phyloP scores from a whole-genome alignment of 2,113 vertebrate genomes.

The Pseudois nayaur region DNA sequence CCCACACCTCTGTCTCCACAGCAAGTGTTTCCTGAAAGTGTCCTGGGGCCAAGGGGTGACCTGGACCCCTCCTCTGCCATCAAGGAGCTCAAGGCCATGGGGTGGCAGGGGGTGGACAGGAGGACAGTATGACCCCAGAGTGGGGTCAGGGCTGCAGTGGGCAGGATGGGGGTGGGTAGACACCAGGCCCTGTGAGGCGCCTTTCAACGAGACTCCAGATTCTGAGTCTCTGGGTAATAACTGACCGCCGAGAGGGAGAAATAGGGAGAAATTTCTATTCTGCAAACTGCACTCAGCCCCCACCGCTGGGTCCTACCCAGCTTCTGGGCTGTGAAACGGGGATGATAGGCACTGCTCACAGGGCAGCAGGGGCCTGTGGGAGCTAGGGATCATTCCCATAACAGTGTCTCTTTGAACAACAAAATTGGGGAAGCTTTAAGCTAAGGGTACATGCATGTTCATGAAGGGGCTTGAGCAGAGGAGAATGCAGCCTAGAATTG shows the following conservation, averaged over 20 bases:
- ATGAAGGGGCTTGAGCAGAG: no score
- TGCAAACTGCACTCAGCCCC: rapidly evolving
- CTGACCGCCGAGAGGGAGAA: not conserved
- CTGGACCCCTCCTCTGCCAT: no score
- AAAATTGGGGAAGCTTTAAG: no score
- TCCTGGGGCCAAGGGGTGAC: not conserved
- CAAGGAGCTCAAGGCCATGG: rapidly evolving
- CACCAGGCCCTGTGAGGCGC: not conserved
- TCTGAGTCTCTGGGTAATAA: not conserved
- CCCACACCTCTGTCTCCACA: not conserved
- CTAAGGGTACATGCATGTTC: no score
- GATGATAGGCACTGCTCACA: rapidly evolving
- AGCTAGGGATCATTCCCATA: no score
- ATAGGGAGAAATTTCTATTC: not conserved
- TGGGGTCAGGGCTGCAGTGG: not conserved
- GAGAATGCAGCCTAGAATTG: no score
- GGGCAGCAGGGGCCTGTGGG: rapidly evolving
- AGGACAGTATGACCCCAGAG: no score
- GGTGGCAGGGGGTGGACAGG: rapidly evolving
- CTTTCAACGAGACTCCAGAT: not conserved
- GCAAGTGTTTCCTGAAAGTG: not conserved
- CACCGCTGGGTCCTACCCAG: rapidly evolving
- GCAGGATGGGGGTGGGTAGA: rapidly evolving
- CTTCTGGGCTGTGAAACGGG: not conserved
- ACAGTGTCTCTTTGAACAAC: no score